These are phyloP conservation scores for Spatulosminthurus flaviceps DNA, from an alignment of 2,888 invertebrate genomes.

Conservation along the genomic window DNA sequence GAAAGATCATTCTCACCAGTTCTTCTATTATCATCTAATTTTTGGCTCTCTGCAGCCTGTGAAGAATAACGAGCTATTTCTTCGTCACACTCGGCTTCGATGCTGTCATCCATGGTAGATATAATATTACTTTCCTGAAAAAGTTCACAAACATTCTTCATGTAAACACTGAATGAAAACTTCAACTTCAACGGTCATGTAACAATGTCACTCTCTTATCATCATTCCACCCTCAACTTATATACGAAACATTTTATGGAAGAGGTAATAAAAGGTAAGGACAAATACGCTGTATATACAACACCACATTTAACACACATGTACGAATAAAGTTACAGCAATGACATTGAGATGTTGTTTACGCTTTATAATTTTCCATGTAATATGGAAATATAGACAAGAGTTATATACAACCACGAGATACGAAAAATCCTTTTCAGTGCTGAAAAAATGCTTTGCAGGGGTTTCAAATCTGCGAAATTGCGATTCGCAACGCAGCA, in stretches of 20 bases:
- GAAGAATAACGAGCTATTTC: conserved; percentile 63
- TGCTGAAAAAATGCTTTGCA: no score
- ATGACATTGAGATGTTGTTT: conserved; percentile 14
- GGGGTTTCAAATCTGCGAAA: no score
- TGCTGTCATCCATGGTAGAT: conserved; percentile 62
- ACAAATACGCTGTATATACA: background rate
- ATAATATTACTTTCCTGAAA: conserved; percentile 24
- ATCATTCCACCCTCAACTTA: no score
- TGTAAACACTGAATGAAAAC: background rate
- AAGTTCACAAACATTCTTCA: background rate
- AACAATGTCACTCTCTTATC: no score
- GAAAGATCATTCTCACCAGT: conserved; percentile 33
- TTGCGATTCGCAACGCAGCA: no score
- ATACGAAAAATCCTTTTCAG: no score
- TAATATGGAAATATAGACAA: background rate
- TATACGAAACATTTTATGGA: no score
- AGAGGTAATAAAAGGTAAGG: no score
- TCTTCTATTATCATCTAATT: conserved; percentile 43
- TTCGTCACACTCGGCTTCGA: conserved; percentile 63
- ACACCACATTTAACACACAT: background rate
- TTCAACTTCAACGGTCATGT: background rate
- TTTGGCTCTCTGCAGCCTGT: conserved; percentile 49
- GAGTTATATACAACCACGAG: no score
- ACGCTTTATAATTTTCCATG: background rate
- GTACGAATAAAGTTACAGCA: background rate